Evolutionary conservation across 2,888 invertebrate genomes (phyloP), one percentile per base, ranked within the genome.

Genomic region (Strigamia maritima): DNA sequence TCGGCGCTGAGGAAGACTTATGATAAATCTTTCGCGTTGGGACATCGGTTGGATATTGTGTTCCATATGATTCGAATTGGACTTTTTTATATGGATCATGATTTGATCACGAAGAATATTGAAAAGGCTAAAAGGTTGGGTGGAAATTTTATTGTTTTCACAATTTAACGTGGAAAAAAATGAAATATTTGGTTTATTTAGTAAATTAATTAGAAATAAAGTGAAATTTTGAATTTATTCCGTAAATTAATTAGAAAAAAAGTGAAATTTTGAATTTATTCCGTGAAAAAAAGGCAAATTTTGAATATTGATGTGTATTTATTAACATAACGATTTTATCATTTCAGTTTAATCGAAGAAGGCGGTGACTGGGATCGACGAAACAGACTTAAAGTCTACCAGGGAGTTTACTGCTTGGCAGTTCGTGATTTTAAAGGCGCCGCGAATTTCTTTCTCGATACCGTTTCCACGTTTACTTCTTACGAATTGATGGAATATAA

Each of bases 321-420:
- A 31, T 31, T 31, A 4, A 31, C 31, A n/a, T n/a, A 31, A 4
- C 6, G 2, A 31, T 70, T 70, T 70, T 70, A 65, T 70, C 38
- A 38, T 82, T 83, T 44, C 82, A 87, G 87, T 81, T 83, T 89
- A 80, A 97, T 98, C 81, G 97, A 98, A 86, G 96, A 98, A 88
- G 99, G 99, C 81, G 99, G 99, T 16, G 99, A 99, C 86, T 99
- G 99, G 99, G 97, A 99, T 84, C 91, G 99, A 77, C 90, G 98
- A 82, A 99, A 99, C 86, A 92, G 99, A 82, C 88, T 99, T 35
- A 98, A 98, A 87, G 99, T 98, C 0, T 97, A 97, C 85, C 95
- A 95, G 87, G 99, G 98, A 70, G 92, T 97, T 65, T 99, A 98
- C 86, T 94, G 95, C 83, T 93, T 99, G 87, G 94, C 98, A 0